phyloP scores from a whole-genome alignment of 2,797 vertebrate species.

The Leucoraja ocellata region DNA sequence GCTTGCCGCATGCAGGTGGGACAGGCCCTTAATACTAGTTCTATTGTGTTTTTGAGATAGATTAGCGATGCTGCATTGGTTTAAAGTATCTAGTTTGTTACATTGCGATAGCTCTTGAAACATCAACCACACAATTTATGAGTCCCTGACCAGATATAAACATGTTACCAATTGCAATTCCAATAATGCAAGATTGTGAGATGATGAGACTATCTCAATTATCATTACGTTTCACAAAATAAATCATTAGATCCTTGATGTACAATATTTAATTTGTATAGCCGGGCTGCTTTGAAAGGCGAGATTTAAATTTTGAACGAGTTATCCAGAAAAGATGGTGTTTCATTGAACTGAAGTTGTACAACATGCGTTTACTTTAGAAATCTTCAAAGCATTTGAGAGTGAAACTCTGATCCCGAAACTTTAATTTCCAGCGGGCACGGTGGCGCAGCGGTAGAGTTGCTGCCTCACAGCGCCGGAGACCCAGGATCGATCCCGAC shows the following conservation, averaged over 20 bases:
- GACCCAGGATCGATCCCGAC: no score
- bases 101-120: not conserved
- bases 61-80: not conserved
- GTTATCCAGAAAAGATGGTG: not conserved
- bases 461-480: no score
- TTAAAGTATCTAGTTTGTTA: not conserved
- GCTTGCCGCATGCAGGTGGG: no score
- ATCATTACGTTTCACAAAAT: not conserved
- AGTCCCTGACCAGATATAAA: not conserved
- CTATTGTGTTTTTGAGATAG: not conserved
- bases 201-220: not conserved
- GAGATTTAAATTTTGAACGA: not conserved
- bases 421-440: no score
- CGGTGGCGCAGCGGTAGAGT: no score
- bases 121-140: not conserved
- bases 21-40: not conserved
- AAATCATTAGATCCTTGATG: not conserved
- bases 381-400: not conserved
- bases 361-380: not conserved
- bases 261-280: not conserved
- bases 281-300: not conserved
- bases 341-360: not conserved
- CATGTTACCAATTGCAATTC: not conserved
- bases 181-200: not conserved
- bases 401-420: not conserved